A percentile compares a stretch with the other conserved stretches of the same genome.
phyloP scores from a whole-genome alignment of 2,888 invertebrate species.

The Lottia gigantea region DNA sequence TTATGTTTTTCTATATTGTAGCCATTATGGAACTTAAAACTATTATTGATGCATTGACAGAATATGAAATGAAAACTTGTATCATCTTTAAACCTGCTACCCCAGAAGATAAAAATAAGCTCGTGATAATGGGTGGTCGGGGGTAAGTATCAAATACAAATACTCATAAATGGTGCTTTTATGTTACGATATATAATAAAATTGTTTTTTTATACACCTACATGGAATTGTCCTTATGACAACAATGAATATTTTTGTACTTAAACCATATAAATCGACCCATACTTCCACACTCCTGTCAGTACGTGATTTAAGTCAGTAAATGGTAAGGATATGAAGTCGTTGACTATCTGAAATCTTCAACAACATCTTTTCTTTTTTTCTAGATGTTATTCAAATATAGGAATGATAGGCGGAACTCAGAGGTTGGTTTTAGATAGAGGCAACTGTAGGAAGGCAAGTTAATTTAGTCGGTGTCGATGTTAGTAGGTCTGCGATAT shows the following conservation, averaged over 20 bases:
- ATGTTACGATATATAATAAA: too few species aligned
- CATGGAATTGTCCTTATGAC: too few species aligned
- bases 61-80: constrained; percentile 17
- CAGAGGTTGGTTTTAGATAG: constrained; percentile 14
- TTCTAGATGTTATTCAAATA: constrained; percentile 19
- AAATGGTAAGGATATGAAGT: too few species aligned
- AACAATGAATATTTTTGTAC: too few species aligned
- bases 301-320: too few species aligned
- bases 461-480: too few species aligned
- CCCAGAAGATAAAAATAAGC: constrained; percentile 1
- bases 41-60: constrained; percentile 12
- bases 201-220: too few species aligned
- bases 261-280: too few species aligned
- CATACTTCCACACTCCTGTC: too few species aligned
- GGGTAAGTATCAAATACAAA: constrained; percentile 1
- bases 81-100: constrained; percentile 14
- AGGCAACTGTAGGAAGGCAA: constrained; percentile 21
- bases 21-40: background rate
- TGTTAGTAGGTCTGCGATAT: too few species aligned
- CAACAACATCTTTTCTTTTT: background rate
- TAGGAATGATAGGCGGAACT: constrained; percentile 16
- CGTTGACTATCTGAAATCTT: too few species aligned
- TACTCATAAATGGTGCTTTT: too few species aligned
- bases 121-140: constrained; percentile 1
- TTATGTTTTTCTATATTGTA: background rate